Conservation (phyloP, 1,140 invertebrate genomes). For the Drosophila pectinifera region DNA sequence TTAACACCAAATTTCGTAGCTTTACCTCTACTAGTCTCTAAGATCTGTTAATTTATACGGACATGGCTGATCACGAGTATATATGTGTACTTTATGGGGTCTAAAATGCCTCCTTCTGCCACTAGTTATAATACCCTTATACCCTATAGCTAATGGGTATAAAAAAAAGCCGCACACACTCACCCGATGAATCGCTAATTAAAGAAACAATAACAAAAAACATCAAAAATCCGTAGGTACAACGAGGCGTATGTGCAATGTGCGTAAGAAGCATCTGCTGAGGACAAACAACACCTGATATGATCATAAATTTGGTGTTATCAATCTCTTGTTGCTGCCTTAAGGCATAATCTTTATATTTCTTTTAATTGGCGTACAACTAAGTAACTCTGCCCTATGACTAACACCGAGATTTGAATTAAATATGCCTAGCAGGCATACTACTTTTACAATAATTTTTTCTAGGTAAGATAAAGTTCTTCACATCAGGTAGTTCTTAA, state of each 20-base stretch:
- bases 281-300: constrained; percentile 1
- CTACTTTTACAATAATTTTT: background rate
- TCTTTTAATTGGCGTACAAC: background rate
- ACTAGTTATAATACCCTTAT: too few relatives aligned
- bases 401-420: background rate
- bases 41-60: too few relatives aligned
- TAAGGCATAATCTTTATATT: background rate
- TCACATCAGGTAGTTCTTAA: background rate
- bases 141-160: too few relatives aligned
- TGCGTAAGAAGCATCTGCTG: constrained; percentile 7
- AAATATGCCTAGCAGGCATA: background rate
- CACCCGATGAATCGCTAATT: constrained; percentile 32
- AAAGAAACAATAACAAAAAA: constrained; percentile 28
- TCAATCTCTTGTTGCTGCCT: background rate
- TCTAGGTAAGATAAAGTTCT: background rate
- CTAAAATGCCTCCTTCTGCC: too few relatives aligned
- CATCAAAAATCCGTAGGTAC: constrained; percentile 28
- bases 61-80: too few relatives aligned
- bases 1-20: too few relatives aligned
- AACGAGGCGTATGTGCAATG: constrained; percentile 40
- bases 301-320: too few relatives aligned
- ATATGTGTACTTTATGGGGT: too few relatives aligned
- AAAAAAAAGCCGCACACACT: background rate
- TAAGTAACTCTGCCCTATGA: background rate
- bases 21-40: too few relatives aligned